Conservation (phyloP, 1,140 invertebrate species). For the Drosophila ananassae region DNA sequence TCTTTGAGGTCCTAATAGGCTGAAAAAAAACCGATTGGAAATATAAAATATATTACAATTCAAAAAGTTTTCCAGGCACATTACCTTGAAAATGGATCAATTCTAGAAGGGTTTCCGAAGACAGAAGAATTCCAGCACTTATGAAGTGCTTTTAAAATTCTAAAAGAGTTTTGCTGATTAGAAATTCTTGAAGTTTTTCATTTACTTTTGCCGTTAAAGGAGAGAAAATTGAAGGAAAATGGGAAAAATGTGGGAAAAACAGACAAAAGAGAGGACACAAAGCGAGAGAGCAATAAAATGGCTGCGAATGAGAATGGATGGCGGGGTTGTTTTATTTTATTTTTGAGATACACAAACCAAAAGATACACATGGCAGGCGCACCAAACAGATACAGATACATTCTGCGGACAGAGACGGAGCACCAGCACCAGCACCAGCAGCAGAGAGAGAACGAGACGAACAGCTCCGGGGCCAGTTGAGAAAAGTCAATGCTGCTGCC, state of each 20-base stretch:
- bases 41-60: too few species aligned
- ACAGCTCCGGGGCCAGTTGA: slow-evolving; percentile 1
- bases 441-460: slow-evolving; percentile 41
- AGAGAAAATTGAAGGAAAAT: slow-evolving; percentile 22
- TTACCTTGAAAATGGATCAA: background rate
- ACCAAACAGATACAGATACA: slow-evolving; percentile 44
- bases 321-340: slow-evolving; percentile 55
- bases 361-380: slow-evolving; percentile 70
- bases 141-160: slow-evolving; percentile 19
- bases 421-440: background rate
- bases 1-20: background rate
- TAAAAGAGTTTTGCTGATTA: slow-evolving; percentile 32
- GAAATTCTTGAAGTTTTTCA: slow-evolving; percentile 38
- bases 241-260: slow-evolving; percentile 20
- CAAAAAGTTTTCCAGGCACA: background rate
- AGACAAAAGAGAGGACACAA: slow-evolving; percentile 51
- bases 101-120: background rate
- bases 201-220: slow-evolving; percentile 9
- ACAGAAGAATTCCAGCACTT: slow-evolving; percentile 16
- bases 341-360: slow-evolving; percentile 58
- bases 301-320: slow-evolving; percentile 66
- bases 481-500: slow-evolving; percentile 37
- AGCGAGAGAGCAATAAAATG: slow-evolving; percentile 72
- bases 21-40: background rate
- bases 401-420: slow-evolving; percentile 35